Conservation (phyloP, 2,797 vertebrate genomes). For the Coranthus polyacanthus region DNA sequence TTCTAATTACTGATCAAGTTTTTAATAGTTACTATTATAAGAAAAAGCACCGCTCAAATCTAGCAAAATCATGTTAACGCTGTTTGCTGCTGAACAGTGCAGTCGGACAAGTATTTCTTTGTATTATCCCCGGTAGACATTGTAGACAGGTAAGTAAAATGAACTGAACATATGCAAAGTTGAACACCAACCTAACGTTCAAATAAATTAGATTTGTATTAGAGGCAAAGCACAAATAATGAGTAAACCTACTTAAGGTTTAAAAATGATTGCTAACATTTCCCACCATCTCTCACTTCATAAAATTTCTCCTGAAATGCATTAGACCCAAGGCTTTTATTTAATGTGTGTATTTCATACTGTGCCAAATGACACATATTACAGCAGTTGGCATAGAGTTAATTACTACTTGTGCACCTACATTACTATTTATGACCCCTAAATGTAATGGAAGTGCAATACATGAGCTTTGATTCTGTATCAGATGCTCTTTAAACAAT, state of each 20-base stretch:
- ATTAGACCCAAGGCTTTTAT: slow-evolving; percentile 72
- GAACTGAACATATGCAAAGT: not conserved
- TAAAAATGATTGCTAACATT: slow-evolving; percentile 9
- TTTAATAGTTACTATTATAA: not conserved
- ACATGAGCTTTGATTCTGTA: not conserved
- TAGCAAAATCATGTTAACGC: not conserved
- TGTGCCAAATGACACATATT: no score
- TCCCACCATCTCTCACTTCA: slow-evolving; percentile 20
- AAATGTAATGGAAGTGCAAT: not conserved
- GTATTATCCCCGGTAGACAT: slow-evolving; percentile 15
- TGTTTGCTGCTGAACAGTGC: not conserved
- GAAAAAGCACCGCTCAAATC: not conserved
- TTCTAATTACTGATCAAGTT: not conserved
- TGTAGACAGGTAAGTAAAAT: slow-evolving; percentile 72
- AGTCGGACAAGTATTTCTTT: slow-evolving; percentile 4
- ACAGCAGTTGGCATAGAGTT: not conserved
- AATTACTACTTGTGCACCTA: not conserved
- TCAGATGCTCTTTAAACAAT: not conserved
- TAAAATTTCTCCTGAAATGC: slow-evolving; percentile 38
- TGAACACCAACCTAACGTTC: not conserved
- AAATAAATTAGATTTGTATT: not conserved
- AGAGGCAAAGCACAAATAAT: not conserved
- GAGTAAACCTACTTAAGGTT: not conserved
- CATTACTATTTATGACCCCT: not conserved
- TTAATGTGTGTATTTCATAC: not conserved